Evolutionary conservation across 2,888 invertebrate species (phyloP), one percentile per base, ranked within the genome.

Genomic region (Glyphotaelius pellucidus): DNA sequence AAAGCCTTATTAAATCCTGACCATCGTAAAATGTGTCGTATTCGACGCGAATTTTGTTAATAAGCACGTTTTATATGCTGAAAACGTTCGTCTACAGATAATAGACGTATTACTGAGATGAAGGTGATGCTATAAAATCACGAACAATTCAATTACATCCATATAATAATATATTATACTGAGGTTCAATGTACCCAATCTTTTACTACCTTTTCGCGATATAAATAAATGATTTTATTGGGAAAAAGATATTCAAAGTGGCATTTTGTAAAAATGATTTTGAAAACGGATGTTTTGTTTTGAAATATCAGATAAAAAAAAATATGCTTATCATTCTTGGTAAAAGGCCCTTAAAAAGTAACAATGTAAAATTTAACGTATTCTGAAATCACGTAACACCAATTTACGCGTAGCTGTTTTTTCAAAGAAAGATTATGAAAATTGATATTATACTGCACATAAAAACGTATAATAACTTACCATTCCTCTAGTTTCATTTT

Each of bases 1-100:
- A 90, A 89, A 90, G 83, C 87, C 89, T 92, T 92, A 92, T 92
- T 92, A 92, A 92, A 90, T 79, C 89, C 92, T 81, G 91, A 90
- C 91, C 90, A 91, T 92, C 92, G 91, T 92, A 92, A 92, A 92
- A 84, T 80, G 25, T 47, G 47, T 79, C 80, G 80, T 89, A 32
- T 89, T 89, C 42, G 30, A 12, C 30, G 19, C 35, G 80, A 52
- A 80, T 91, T 91, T 92, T 90, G 90, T 90, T 89, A 92, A 89
- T 89, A 92, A 91, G 85, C 47, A 90, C n/a, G 30, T 92, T 90
- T 81, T 90, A 83, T 88, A 67, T 19, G 31, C 35, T 35, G 31
- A 2, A 47, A 47, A 81, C 25, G 67, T 67, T 67, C 67, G 25
- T 25, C 67, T 67, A 67, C 67, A 67, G 67, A 67, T 67, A 67